Base-by-base conservation (phyloP, 2,113 vertebrate genomes). In the Corvus cornix region DNA sequence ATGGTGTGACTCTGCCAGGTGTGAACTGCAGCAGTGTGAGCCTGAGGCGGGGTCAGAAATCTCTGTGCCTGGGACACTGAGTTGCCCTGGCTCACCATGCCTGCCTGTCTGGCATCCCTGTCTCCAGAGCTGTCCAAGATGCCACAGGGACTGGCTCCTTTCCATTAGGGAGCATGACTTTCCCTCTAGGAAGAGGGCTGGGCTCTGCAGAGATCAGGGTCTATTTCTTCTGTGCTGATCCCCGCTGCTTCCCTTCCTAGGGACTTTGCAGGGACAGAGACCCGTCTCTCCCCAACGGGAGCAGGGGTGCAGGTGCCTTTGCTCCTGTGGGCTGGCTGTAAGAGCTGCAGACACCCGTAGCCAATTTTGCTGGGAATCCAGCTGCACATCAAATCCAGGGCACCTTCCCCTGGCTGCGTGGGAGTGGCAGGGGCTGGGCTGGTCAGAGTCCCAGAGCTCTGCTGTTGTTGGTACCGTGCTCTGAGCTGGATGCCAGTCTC, bases 211-310 rank as follows among this genome's bases (percentile, higher is more conserved):
- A 70, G 30, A 11, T 41, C 35, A 15, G 51, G 21, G 3, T 33
- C 55, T 22, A 35, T 16, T 89, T 23, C 7, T 64, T 37, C 41
- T 27, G 23, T 55, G 30, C 41, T 84, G 64, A 14, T 79, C 17
- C 39, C 46, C 22, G 0, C 33, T n/a, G 26, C 30, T 49, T 41
- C 58, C 51, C n/a, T 60, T 51, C 55, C 33, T 4, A 1, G 33
- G 72, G 53, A 5, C 49, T 76, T 55, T 53, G 66, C 66, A 76
- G 69, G 56, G 35, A 22, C 35, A 51, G 24, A 48, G 33, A 53
- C 43, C 21, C 2, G 1, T 18, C 72, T 35, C 18, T 64, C 27
- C 19, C 19, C 16, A 22, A 0, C 0, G 2, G 48, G 33, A 66
- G n/a, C 58, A 21, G 22, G 23, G 2, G 7, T 37, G 9, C 26